Conservation (phyloP, 2,888 invertebrate genomes). For the Hyles lineata region DNA sequence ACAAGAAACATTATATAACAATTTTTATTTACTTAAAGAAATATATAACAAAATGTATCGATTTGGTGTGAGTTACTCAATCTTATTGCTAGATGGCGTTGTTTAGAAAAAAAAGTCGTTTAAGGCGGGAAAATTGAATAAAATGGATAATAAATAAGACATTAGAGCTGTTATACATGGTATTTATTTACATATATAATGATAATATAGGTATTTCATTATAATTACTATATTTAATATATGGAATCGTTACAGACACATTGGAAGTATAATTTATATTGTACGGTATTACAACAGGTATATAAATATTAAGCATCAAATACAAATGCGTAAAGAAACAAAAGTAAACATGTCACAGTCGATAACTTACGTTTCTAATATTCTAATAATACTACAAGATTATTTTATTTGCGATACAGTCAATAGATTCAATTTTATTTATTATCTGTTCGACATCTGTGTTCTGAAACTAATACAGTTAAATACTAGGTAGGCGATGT, state of each 20-base stretch:
- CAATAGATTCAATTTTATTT: background rate
- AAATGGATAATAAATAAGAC: constrained; percentile 47
- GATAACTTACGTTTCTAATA: background rate
- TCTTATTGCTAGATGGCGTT: background rate
- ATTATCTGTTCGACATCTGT: background rate
- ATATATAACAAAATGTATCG: background rate
- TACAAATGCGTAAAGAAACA: constrained; percentile 14
- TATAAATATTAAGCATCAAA: constrained; percentile 10
- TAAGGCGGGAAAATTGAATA: constrained; percentile 36
- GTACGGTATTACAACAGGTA: constrained; percentile 19
- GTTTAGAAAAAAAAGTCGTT: background rate
- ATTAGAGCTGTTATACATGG: constrained; percentile 69
- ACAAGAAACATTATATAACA: too few species aligned
- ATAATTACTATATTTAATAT: constrained; percentile 56
- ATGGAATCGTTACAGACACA: constrained; percentile 38
- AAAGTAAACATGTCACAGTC: constrained; percentile 10
- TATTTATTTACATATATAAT: constrained; percentile 72
- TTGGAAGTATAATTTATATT: constrained; percentile 16
- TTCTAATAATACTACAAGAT: background rate
- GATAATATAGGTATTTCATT: constrained; percentile 43
- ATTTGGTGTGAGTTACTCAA: background rate
- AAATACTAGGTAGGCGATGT: too few species aligned
- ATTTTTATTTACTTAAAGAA: too few species aligned
- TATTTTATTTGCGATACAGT: background rate
- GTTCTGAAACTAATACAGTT: background rate